A percentile compares a stretch with the other conserved stretches of the same genome.
phyloP scores from a whole-genome alignment of 2,888 invertebrate genomes.

The Orthosia gothica region DNA sequence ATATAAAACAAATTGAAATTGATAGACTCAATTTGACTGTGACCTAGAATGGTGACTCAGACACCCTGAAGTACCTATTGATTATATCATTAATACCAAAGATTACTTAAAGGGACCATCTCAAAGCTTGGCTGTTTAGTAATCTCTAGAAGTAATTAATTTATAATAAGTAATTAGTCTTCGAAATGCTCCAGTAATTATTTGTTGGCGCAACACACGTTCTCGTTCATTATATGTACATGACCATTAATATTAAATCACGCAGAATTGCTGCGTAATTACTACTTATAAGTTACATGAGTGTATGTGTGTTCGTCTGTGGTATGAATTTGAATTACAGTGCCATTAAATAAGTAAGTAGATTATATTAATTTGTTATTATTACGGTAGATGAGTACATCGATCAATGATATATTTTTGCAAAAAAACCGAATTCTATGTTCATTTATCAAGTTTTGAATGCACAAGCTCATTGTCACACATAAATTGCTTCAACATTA shows the following conservation, averaged over 20 bases:
- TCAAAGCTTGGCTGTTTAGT: background rate
- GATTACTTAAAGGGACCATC: background rate
- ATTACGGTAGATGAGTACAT: background rate
- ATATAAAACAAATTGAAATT: background rate
- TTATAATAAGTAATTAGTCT: no score
- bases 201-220: background rate
- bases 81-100: background rate
- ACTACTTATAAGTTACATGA: background rate
- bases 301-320: background rate
- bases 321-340: background rate
- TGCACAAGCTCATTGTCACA: no score
- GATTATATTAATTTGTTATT: background rate
- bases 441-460: background rate
- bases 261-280: conserved; percentile 4
- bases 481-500: no score
- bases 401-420: background rate
- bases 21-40: background rate
- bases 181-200: conserved; percentile 5
- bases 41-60: no score
- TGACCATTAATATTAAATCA: conserved; percentile 25
- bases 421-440: no score
- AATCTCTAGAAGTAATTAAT: background rate
- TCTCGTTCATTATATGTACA: background rate
- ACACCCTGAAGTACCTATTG: background rate
- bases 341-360: background rate